These are phyloP conservation scores for Plutella xylostella DNA, from an alignment of 2,888 invertebrate genomes.

Conservation along the genomic window DNA sequence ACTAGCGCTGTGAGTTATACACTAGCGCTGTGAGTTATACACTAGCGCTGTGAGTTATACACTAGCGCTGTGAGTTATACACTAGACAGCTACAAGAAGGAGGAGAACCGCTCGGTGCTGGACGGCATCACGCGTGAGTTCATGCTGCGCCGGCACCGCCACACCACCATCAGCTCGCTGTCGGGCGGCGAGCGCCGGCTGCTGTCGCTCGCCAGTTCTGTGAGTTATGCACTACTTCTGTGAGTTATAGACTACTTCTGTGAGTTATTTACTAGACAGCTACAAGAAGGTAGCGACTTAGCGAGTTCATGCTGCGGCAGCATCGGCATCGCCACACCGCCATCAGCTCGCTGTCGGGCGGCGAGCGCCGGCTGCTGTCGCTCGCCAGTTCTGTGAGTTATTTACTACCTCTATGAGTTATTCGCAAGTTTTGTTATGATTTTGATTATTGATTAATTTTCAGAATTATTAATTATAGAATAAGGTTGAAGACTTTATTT, in stretches of 20 bases:
- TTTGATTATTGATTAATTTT: too few relatives aligned
- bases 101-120: slow-evolving; percentile 29
- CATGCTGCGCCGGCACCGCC: slow-evolving; percentile 73
- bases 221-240: too few relatives aligned
- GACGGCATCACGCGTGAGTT: slow-evolving; percentile 67
- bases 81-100: slow-evolving; percentile 36
- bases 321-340: slow-evolving; percentile 75
- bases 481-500: too few relatives aligned
- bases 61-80: too few relatives aligned
- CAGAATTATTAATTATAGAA: too few relatives aligned
- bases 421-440: too few relatives aligned
- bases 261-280: too few relatives aligned
- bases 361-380: slow-evolving; percentile 85
- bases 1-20: too few relatives aligned
- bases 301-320: slow-evolving; percentile 77
- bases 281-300: slow-evolving; percentile 70
- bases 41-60: too few relatives aligned
- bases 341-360: slow-evolving; percentile 84
- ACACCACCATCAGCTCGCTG: slow-evolving; percentile 76
- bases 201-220: slow-evolving; percentile 87
- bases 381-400: slow-evolving; percentile 85
- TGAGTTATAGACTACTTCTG: too few relatives aligned
- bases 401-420: too few relatives aligned
- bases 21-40: too few relatives aligned
- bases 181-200: slow-evolving; percentile 91